Evolutionary conservation across 2,888 invertebrate species (phyloP).

Genomic region (Candidula unifasciata): DNA sequence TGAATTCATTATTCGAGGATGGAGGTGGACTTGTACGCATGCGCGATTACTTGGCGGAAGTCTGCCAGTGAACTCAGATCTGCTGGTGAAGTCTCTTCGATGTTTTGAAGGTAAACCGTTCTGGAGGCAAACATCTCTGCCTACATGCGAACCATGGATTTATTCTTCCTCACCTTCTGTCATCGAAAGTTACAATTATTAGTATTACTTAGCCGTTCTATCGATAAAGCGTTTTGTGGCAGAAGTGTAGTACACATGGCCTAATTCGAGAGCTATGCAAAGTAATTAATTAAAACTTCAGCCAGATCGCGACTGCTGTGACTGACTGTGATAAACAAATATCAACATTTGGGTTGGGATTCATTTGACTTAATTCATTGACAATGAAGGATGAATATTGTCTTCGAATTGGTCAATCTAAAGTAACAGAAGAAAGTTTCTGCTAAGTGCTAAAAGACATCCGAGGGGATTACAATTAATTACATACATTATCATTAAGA

Average conservation of each 20-base stretch:
- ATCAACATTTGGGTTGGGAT: no score
- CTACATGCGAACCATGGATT: conserved; percentile 6
- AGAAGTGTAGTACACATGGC: background rate
- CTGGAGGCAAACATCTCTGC: no score
- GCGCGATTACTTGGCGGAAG: conserved; percentile 34
- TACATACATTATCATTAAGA: no score
- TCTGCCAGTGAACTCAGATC: conserved; percentile 10
- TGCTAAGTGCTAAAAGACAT: no score
- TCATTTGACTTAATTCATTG: no score
- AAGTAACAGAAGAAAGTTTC: no score
- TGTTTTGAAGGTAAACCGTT: background rate
- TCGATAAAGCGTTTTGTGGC: background rate
- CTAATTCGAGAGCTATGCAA: background rate
- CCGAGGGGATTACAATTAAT: no score
- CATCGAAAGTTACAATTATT: background rate
- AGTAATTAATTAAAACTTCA: background rate
- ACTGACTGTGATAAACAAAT: no score
- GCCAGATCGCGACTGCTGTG: no score
- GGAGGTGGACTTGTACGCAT: conserved; percentile 8
- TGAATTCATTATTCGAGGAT: background rate
- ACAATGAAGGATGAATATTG: no score
- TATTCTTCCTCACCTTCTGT: background rate
- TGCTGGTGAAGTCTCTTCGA: conserved; percentile 26
- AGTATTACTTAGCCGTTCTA: background rate
- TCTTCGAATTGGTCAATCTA: no score